Conservation (phyloP, 2,888 invertebrate species). For the Patella caerulea region DNA sequence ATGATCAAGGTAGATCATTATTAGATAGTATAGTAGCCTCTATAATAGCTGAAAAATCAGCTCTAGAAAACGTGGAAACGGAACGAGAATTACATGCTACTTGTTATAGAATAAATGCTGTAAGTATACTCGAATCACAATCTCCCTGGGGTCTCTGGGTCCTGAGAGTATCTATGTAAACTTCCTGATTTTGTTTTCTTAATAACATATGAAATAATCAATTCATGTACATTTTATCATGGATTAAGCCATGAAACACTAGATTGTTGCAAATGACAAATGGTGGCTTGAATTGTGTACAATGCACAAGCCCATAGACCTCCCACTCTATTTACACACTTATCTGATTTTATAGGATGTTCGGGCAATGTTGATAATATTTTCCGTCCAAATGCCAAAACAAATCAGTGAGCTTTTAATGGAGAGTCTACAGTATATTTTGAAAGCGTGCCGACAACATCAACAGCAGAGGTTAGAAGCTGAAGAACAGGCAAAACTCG, state of each 20-base stretch:
- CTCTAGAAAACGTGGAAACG: slow-evolving; percentile 57
- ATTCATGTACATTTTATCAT: too few relatives aligned
- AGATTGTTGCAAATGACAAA: too few relatives aligned
- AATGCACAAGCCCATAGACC: too few relatives aligned
- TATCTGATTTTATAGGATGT: slow-evolving; percentile 60
- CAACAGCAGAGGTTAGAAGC: slow-evolving; percentile 55
- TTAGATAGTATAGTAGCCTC: slow-evolving; percentile 79
- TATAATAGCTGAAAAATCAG: slow-evolving; percentile 68
- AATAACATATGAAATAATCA: too few relatives aligned
- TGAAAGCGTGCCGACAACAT: slow-evolving; percentile 55
- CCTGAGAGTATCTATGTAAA: too few relatives aligned
- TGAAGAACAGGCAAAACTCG: slow-evolving; percentile 20
- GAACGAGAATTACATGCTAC: slow-evolving; percentile 60
- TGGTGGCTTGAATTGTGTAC: too few relatives aligned
- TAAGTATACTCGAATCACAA: slow-evolving; percentile 34
- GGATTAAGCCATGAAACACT: too few relatives aligned
- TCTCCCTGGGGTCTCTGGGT: too few relatives aligned
- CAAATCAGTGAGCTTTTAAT: slow-evolving; percentile 57
- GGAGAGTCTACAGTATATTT: slow-evolving; percentile 62
- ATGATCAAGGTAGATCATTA: slow-evolving; percentile 74
- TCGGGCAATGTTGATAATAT: slow-evolving; percentile 66
- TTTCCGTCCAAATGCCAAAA: slow-evolving; percentile 65
- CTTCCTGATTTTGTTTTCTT: too few relatives aligned
- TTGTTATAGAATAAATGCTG: slow-evolving; percentile 66
- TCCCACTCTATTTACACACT: not conserved